A percentile compares a stretch with the other conserved stretches of the same genome.
Conservation (phyloP, 2,797 vertebrate genomes). For the Smutsia gigantea region DNA sequence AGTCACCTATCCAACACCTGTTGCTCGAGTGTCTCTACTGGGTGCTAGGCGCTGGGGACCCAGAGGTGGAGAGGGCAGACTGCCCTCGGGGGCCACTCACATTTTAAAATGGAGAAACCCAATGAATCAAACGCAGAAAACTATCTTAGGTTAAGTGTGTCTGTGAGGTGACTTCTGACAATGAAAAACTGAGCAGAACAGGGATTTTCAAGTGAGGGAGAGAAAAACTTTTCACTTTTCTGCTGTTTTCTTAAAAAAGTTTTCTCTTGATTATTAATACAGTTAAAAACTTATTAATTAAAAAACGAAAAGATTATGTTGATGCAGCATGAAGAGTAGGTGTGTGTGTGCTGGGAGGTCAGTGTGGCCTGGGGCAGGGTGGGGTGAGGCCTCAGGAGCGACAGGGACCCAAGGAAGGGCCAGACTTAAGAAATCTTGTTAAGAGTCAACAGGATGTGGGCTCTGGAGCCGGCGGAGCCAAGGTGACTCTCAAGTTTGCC, state of each 20-base stretch:
- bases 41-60: not conserved
- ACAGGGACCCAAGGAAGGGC: conserved; percentile 2
- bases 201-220: not conserved
- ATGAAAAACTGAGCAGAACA: not conserved
- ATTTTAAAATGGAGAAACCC: not conserved
- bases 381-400: not conserved
- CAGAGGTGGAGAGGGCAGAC: not conserved
- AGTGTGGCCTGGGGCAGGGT: not conserved
- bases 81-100: not conserved
- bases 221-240: not conserved
- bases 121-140: not conserved
- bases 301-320: not conserved
- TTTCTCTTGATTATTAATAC: not conserved
- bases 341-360: not conserved
- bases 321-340: not conserved
- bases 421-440: conserved; percentile 12
- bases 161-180: not conserved
- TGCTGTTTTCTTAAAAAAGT: not conserved
- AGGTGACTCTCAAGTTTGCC: not conserved
- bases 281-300: not conserved
- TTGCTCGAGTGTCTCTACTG: not conserved
- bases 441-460: conserved; percentile 69
- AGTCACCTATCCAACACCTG: not conserved
- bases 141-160: not conserved
- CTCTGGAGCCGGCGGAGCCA: not conserved